These are phyloP conservation scores for honey bee (Apis mellifera) DNA, from an alignment of 1,140 invertebrate genomes.

Conservation along the genomic window Amel_HAv3.1 CM009942.2:11071501-11072000, in stretches of 20 bases:
- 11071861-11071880: constrained; percentile 51
- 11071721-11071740: constrained; percentile 56
- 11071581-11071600: neutral
- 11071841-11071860: constrained; percentile 34
- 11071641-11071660: constrained; percentile 54
- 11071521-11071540: neutral
- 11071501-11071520: no score
- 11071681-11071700: constrained; percentile 72
- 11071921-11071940: constrained; percentile 5
- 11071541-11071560: neutral
- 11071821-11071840: constrained; percentile 48
- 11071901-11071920: neutral
- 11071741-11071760: constrained; percentile 37
- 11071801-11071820: constrained; percentile 38
- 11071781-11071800: constrained; percentile 26
- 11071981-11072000: neutral
- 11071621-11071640: neutral
- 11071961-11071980: neutral
- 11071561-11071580: neutral
- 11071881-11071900: neutral
- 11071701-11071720: constrained; percentile 68
- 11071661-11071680: constrained; percentile 62
- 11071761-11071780: neutral
- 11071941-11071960: constrained; percentile 10
- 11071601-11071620: no score